Evolutionary conservation across 1,140 invertebrate species (phyloP), one percentile per base, ranked within the genome.

Genomic region (Lethrus apterus): DNA sequence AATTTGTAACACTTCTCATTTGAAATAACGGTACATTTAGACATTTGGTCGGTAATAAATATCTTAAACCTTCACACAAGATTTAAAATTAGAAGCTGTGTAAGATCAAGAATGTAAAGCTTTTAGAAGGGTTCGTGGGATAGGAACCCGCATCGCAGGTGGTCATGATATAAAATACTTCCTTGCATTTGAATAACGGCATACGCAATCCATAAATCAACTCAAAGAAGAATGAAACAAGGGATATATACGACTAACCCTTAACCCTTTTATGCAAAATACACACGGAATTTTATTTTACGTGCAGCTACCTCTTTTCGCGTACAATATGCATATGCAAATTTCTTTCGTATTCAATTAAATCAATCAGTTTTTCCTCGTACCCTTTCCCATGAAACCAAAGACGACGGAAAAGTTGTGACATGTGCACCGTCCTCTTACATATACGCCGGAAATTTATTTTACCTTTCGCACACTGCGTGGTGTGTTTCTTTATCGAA

Each of bases 191-290:
- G 30, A 36, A 44, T 49, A 49, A 49, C 41, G 30, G 36, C 40
- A 13, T 44, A 49, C 47, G 26, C 42, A 48, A 36, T 36, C 40
- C 47, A 49, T 49, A 49, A 49, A 49, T 49, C 40, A 49, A 44
- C 19, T 40, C 10, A 49, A 44, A 21, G 47, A 43, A 36, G 40
- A 49, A 44, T 49, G 31, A 32, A 49, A 47, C 46, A 40, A 47
- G 35, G 19, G 46, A 29, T 14, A 34, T 15, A 47, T 20, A 26
- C 33, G n/a, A 26, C 24, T 30, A 41, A 40, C 36, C 46, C 36
- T 41, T 47, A 47, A 40, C 46, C 35, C 44, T 38, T 36, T 46
- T 34, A 34, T 18, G 4, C 9, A 18, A 14, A 18, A 17, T 18
- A 18, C 19, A 18, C 32, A 18, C 17, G 32, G 32, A 34, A 34